These are phyloP conservation scores for Epinephelus malabaricus DNA, from an alignment of 2,797 vertebrate species.

Conservation along the genomic window DNA sequence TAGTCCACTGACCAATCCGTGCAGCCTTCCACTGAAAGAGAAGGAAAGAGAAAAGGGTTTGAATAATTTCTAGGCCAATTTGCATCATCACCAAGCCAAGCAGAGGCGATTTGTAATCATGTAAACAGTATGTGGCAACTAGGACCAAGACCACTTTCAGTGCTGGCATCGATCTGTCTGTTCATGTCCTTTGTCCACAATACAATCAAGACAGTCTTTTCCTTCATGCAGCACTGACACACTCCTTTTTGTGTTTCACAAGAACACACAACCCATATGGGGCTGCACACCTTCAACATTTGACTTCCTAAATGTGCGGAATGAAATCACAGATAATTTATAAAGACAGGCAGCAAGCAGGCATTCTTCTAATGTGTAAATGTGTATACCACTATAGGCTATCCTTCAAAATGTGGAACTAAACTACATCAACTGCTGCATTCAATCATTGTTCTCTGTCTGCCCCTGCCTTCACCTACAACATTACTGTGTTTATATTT, in stretches of 20 bases:
- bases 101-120: conserved; percentile 29
- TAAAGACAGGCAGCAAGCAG: not conserved
- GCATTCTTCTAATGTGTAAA: not conserved
- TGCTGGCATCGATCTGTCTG: conserved; percentile 14
- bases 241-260: conserved; percentile 11
- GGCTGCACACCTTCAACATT: not conserved
- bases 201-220: conserved; percentile 45
- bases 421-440: not conserved
- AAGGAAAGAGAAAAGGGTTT: conserved; percentile 21
- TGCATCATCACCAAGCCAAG: conserved; percentile 25
- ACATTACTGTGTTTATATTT: conserved; percentile 31
- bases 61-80: conserved; percentile 11
- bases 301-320: not conserved
- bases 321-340: not conserved
- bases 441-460: not conserved
- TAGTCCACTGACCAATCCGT: conserved; percentile 99
- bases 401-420: conserved; percentile 1
- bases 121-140: conserved; percentile 21
- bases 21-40: conserved; percentile 94
- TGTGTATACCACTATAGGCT: conserved; percentile 4
- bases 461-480: conserved; percentile 24
- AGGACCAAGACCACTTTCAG: conserved; percentile 29
- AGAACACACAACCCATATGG: not conserved
- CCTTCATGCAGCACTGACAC: conserved; percentile 12
- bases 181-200: conserved; percentile 37